Evolutionary conservation across 2,113 vertebrate species (phyloP).

Genomic region (Anthoscopus minutus): DNA sequence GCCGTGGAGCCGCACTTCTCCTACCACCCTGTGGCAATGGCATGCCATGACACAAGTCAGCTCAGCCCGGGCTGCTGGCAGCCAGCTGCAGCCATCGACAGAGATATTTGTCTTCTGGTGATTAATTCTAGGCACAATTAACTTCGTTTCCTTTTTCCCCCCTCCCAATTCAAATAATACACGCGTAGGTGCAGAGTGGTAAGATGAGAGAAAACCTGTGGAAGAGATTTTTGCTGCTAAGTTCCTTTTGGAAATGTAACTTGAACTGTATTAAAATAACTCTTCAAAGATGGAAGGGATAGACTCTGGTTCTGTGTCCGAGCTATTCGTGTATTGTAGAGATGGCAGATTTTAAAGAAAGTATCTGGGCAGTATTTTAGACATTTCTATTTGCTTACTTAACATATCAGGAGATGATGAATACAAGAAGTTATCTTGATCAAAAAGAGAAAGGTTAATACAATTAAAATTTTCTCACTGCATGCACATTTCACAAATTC

Average conservation of each 20-base stretch:
- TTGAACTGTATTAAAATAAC: neutral
- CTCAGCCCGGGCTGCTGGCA: neutral
- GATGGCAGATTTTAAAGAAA: neutral
- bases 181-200: neutral
- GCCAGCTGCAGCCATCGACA: neutral
- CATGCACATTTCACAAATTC: conserved; percentile 69
- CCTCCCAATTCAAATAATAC: neutral
- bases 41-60: conserved; percentile 71
- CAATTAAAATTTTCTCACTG: conserved; percentile 65
- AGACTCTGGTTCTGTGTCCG: neutral
- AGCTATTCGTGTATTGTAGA: neutral
- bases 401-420: neutral
- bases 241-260: neutral
- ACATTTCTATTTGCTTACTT: neutral
- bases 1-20: conserved; percentile 51
- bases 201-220: neutral
- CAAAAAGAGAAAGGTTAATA: conserved; percentile 31
- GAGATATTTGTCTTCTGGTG: neutral
- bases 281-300: neutral
- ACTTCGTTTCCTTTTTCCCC: neutral
- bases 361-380: neutral
- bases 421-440: neutral
- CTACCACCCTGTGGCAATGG: conserved; percentile 79
- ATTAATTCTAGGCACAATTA: neutral
- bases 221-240: neutral